Percentiles rank a stretch among this genome's conserved stretches.
Conservation (phyloP, 2,797 vertebrate species). For the Malurus splendens region DNA sequence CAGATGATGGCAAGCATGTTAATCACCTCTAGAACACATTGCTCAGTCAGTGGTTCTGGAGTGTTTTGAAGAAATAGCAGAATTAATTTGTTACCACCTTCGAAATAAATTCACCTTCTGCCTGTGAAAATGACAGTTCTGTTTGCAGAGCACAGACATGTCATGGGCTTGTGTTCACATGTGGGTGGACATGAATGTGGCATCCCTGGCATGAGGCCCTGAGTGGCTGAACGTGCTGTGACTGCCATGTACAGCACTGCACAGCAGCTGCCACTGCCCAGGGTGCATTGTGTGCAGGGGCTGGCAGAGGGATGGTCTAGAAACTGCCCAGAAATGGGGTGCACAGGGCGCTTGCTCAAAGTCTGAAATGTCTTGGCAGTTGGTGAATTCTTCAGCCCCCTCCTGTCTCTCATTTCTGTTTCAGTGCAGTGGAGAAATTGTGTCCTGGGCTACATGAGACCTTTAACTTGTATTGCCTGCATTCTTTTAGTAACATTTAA, state of each 20-base stretch:
- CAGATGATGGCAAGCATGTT: not conserved
- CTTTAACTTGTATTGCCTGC: not conserved
- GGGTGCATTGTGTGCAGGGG: not conserved
- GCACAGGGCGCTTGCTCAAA: not conserved
- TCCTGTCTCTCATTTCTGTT: not conserved
- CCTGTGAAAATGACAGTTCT: not conserved
- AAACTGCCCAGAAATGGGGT: not conserved
- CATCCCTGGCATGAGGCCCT: not conserved
- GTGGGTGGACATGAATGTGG: not conserved
- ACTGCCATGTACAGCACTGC: fast-evolving
- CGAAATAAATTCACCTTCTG: not conserved
- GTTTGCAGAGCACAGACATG: not conserved
- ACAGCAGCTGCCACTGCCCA: not conserved
- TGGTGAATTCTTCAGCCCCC: not conserved
- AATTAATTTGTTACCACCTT: not conserved
- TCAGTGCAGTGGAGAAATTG: not conserved
- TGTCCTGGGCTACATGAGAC: fast-evolving
- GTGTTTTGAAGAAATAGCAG: not conserved
- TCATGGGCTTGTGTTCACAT: fast-evolving
- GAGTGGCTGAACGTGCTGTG: not conserved
- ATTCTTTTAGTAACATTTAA: not conserved
- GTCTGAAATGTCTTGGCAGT: not conserved
- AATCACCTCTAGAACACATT: not conserved
- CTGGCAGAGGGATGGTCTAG: not conserved
- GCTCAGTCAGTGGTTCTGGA: not conserved